phyloP scores from a whole-genome alignment of 1,140 invertebrate genomes.

The Pogonognathellus flavescens region DNA sequence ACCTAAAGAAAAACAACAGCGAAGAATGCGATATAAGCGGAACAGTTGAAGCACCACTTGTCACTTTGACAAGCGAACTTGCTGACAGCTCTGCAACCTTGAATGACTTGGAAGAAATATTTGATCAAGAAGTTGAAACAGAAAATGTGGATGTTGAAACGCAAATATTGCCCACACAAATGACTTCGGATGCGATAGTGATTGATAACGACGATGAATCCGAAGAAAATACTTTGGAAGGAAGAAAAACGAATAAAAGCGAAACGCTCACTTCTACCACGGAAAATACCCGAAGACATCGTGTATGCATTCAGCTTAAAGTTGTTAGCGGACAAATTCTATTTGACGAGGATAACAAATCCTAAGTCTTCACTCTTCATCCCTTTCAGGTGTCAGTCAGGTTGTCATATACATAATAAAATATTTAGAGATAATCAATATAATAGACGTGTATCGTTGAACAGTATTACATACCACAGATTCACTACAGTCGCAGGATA shows the following conservation, averaged over 20 bases:
- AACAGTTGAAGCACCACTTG: slow-evolving; percentile 59
- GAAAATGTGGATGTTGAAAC: slow-evolving; percentile 36
- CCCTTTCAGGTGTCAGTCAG: too few species aligned
- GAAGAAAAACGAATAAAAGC: not conserved
- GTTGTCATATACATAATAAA: too few species aligned
- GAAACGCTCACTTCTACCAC: slow-evolving; percentile 29
- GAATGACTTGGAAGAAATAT: slow-evolving; percentile 66
- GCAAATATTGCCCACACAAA: slow-evolving; percentile 21
- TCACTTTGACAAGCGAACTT: slow-evolving; percentile 64
- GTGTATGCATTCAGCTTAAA: slow-evolving; percentile 52
- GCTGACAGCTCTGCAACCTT: slow-evolving; percentile 63
- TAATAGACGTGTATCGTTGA: too few species aligned
- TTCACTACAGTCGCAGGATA: too few species aligned
- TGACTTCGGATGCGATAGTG: slow-evolving; percentile 29
- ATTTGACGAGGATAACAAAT: slow-evolving; percentile 53
- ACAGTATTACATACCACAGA: too few species aligned
- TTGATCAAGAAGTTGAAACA: slow-evolving; percentile 56
- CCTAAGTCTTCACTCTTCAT: not conserved
- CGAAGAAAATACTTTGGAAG: not conserved
- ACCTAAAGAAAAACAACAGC: slow-evolving; percentile 49
- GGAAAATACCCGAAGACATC: slow-evolving; percentile 44
- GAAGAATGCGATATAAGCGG: slow-evolving; percentile 53
- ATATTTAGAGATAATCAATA: too few species aligned
- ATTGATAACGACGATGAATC: slow-evolving; percentile 41
- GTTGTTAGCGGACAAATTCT: slow-evolving; percentile 57